Evolutionary conservation across 1,140 invertebrate species (phyloP), one percentile per base, ranked within the genome.

Genomic region (Drosophila kepulauana): DNA sequence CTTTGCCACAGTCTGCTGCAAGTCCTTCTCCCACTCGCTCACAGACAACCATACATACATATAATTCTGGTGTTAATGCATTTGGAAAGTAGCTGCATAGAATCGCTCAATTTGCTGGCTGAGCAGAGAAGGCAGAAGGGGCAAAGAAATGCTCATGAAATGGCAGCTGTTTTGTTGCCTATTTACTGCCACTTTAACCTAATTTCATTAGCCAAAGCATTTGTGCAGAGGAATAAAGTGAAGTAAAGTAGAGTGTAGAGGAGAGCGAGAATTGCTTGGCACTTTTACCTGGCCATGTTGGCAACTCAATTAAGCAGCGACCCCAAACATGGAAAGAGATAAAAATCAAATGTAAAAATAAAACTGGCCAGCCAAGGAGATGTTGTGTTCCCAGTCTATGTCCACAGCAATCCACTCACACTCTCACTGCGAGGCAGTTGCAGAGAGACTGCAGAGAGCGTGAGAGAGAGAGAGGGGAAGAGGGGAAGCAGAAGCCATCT

Each of bases 171-270:
- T 79, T 81, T 70, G 61, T 74, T 66, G 78, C 72, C 84, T 79
- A 80, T 88, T 87, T 80, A 88, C 77, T 80, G 70, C 84, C 77
- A 79, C 78, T 88, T 88, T 89, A 88, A 81, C 80, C 84, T 89
- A 88, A 88, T 88, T 88, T 78, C 67, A 89, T 84, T 75, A 84
- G 74, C 65, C 33, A 61, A 61, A 61, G 35, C 41, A 35, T 3
- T 30, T 25, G 20, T 0, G 20, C 20, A 25, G 20, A 25, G 45
- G n/a, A 51, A 16, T 35, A 28, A 16, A 15, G 10, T 25, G 28
- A 16, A 33, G 10, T n/a, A 52, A 30, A 28, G 63, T 1, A 25
- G n/a, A 15, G 8, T 15, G n/a, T n/a, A 8, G 28, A 15, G 35
- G 57, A 11, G 25, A 8, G 46, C 11, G 30, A 28, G 62, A 43